Evolutionary conservation across 1,140 invertebrate genomes (phyloP), one percentile per base, ranked within the genome.

Genomic region (Lucilia sericata): DNA sequence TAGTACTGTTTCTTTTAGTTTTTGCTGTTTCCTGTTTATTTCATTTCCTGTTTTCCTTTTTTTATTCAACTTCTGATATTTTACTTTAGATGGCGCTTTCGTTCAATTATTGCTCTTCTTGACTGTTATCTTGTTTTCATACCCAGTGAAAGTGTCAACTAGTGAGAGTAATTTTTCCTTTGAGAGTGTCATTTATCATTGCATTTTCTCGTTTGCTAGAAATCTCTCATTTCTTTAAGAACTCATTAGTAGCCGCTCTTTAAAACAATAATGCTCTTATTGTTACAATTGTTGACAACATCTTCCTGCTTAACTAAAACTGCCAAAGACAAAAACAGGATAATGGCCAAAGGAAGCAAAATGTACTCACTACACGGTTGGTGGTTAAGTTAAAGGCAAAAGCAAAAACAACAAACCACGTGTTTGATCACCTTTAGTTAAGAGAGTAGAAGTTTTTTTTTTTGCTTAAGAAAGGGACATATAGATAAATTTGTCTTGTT

Each of bases 281-380:
- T 80, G 76, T 80, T 80, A 80, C 76, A 80, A 49, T 51, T 80
- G n/a, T 51, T 80, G 76, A 80, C 76, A 80, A 25, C n/a, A 80
- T 80, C 76, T 80, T 80, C 76, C 42, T 80, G 76, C 76, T 80
- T 80, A 80, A 80, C n/a, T 36, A 76, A 42, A 49, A 10, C 42
- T 51, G 12, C 34, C 47, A 14, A 0, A 14, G n/a, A 80, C 17
- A 80, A 13, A 55, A 55, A 55, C 51, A 55, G 51, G 51, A 55
- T 49, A 80, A 51, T 51, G 13, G 10, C n/a, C 42, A 19, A 80
- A 80, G 36, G 75, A 49, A 21, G 8, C 19, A 21, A 55, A 55
- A 55, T 12, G 10, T 42, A n/a, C 51, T 60, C 13, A 12, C 13
- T 60, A 14, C 51, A 60, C 19, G 19, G 65, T 70, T 70, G 65